Evolutionary conservation across 2,888 invertebrate species (phyloP), one percentile per base, ranked within the genome.

Genomic region (Disparrhopalites patrizii): DNA sequence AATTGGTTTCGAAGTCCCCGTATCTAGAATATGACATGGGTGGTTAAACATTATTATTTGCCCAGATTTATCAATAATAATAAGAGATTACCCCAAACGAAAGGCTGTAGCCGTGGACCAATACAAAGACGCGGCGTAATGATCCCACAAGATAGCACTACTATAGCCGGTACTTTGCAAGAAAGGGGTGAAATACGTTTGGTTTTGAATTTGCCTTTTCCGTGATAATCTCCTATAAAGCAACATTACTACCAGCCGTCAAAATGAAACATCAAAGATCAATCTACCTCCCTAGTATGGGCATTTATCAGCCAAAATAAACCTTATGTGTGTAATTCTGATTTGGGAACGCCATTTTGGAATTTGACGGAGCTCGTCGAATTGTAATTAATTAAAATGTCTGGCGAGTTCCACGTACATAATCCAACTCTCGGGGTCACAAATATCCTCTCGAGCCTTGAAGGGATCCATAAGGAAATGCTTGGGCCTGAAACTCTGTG

Each of bases 401-500:
- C n/a, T n/a, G n/a, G n/a, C n/a, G n/a, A n/a, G n/a, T n/a, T n/a
- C n/a, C 4, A 18, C 30, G 27, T 43, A 47, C 56, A 50, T 66
- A 1, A 74, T 61, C 75, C 75, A 75, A 30, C 68, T 65, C 0
- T 56, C 23, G 0, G 50, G 20, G 0, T 47, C 40, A 55, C 75
- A 75, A 15, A 70, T 51, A 10, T 71, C 75, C 5, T 50, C 40
- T 4, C 72, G 69, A 2, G 73, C 75, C 31, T 71, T 68, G 20
- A 61, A 40, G 2, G 72, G 66, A 1, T 67, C 71, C 73, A 75
- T 72, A 8, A 61, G 13, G 43, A 75, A 73, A 56, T 75, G 75
- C 28, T 68, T 69, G n/a, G 68, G 31, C 20, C 55, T 63, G 51
- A 75, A 70, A 25, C 66, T 67, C 70, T 70, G 28, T 10, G 47